A percentile compares a stretch with the other conserved stretches of the same genome.
These are phyloP conservation scores for Coracopsis vasa DNA, from an alignment of 2,113 vertebrate species.

Conservation along the genomic window DNA sequence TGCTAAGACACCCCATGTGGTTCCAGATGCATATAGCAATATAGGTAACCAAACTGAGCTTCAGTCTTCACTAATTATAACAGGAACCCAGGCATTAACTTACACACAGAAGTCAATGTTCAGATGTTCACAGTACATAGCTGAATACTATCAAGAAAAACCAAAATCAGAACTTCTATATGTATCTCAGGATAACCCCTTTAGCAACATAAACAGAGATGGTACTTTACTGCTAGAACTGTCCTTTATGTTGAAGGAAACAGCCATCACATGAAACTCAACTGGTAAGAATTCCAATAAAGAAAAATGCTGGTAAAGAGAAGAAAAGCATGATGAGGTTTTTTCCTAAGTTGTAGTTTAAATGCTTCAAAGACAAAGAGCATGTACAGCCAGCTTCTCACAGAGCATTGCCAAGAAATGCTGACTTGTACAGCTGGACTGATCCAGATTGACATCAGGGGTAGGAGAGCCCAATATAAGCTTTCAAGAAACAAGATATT, in stretches of 20 bases:
- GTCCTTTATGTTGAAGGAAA: background rate
- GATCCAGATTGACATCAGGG: slow-evolving; percentile 35
- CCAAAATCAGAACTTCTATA: background rate
- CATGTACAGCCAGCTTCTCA: background rate
- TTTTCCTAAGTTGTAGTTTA: background rate
- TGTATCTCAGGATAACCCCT: background rate
- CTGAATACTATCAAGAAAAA: background rate
- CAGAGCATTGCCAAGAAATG: background rate
- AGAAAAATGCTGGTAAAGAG: background rate
- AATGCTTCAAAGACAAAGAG: slow-evolving; percentile 25
- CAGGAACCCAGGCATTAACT: background rate
- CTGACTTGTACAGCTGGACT: slow-evolving; percentile 50
- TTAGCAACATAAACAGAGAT: background rate
- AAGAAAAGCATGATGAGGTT: background rate
- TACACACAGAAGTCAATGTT: background rate
- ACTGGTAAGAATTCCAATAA: background rate
- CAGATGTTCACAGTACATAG: background rate
- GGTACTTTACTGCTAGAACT: background rate
- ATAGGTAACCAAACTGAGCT: background rate
- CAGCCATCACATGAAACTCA: background rate
- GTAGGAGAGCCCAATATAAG: background rate
- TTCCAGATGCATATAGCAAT: background rate
- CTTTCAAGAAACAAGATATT: slow-evolving; percentile 53
- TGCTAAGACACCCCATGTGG: background rate
- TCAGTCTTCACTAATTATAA: rapidly evolving